phyloP scores from a whole-genome alignment of 1,140 invertebrate genomes.

The Medauroidea extradentata region DNA sequence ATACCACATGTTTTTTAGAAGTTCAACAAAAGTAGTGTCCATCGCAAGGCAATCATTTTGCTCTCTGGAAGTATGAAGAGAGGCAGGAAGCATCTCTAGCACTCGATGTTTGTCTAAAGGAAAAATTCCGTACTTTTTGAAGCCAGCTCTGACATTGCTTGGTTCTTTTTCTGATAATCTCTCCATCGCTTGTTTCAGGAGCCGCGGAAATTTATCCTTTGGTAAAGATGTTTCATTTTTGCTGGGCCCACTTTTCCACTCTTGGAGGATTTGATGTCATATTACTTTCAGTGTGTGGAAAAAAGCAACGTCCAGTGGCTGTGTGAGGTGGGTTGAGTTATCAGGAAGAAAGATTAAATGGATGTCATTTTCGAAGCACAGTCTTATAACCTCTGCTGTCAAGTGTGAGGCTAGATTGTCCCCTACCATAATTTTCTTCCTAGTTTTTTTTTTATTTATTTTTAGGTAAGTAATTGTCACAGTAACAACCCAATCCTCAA shows the following conservation, averaged over 20 bases:
- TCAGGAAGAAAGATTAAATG: constrained; percentile 37
- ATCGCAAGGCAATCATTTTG: too few species aligned
- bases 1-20: too few species aligned
- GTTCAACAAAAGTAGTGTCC: too few species aligned
- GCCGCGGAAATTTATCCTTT: constrained; percentile 27
- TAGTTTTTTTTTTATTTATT: constrained; percentile 19
- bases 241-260: constrained; percentile 28
- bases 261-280: constrained; percentile 34
- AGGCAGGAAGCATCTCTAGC: too few species aligned
- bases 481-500: constrained; percentile 35
- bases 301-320: constrained; percentile 17
- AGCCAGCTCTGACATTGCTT: constrained; percentile 26
- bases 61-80: too few species aligned
- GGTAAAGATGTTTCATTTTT: constrained; percentile 16
- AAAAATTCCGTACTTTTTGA: constrained; percentile 27
- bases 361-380: constrained; percentile 33
- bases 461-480: constrained; percentile 23
- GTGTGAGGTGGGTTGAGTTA: constrained; percentile 36
- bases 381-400: constrained; percentile 19
- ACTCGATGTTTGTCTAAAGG: constrained; percentile 16
- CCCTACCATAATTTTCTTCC: constrained; percentile 34
- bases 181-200: constrained; percentile 24
- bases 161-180: constrained; percentile 12
- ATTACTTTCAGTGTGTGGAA: constrained; percentile 36
- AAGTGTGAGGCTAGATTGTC: constrained; percentile 41